phyloP scores from a whole-genome alignment of 2,888 invertebrate species.

The Monopis laevigella region DNA sequence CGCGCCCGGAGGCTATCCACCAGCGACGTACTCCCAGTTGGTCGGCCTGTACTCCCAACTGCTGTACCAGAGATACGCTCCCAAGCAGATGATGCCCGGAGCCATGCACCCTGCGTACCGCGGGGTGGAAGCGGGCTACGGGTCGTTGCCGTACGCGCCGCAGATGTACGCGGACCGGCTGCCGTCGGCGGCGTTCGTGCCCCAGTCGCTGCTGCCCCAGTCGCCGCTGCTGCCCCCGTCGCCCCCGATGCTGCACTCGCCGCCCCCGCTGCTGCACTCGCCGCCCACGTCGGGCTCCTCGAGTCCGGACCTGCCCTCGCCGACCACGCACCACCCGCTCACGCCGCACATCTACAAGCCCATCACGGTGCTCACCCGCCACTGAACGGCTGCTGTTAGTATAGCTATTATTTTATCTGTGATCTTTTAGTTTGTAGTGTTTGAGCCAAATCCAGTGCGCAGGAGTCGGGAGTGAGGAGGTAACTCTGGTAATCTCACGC shows the following conservation, averaged over 20 bases:
- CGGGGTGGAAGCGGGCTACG: slow-evolving; percentile 46
- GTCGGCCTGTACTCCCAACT: slow-evolving; percentile 70
- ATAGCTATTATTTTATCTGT: slow-evolving; percentile 12
- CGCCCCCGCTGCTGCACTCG: slow-evolving; percentile 45
- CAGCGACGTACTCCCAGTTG: slow-evolving; percentile 65
- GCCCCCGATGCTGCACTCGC: slow-evolving; percentile 43
- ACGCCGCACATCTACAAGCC: slow-evolving; percentile 63
- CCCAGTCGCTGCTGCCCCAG: slow-evolving; percentile 37
- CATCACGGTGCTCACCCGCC: slow-evolving; percentile 65
- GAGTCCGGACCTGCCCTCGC: slow-evolving; percentile 49
- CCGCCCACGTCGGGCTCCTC: slow-evolving; percentile 47
- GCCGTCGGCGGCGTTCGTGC: slow-evolving; percentile 37
- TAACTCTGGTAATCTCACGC: no score
- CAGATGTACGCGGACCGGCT: slow-evolving; percentile 42
- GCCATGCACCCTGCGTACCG: slow-evolving; percentile 64
- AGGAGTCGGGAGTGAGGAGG: no score
- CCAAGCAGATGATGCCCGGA: slow-evolving; percentile 61
- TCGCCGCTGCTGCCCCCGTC: slow-evolving; percentile 36
- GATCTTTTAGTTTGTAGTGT: slow-evolving; percentile 13
- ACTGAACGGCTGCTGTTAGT: slow-evolving; percentile 34
- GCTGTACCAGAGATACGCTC: slow-evolving; percentile 74
- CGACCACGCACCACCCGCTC: slow-evolving; percentile 42
- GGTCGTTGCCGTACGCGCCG: slow-evolving; percentile 46
- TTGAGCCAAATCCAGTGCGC: neutral
- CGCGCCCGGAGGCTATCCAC: slow-evolving; percentile 67